Evolutionary conservation across 2,113 vertebrate species (phyloP).

Genomic region (Urocitellus parryii): DNA sequence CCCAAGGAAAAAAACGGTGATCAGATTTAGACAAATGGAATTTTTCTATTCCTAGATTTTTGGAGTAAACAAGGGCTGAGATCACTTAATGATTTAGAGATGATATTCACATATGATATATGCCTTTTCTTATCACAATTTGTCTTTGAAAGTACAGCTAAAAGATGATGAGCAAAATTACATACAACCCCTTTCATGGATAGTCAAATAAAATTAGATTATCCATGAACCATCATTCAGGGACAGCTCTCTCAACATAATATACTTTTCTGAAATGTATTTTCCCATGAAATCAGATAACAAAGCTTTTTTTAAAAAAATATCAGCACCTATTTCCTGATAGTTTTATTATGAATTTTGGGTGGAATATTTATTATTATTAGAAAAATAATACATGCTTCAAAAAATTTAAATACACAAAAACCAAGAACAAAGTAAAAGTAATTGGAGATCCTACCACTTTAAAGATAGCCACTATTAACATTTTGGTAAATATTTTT

Average conservation of each 20-base stretch:
- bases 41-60: slow-evolving; percentile 60
- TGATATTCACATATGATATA: background rate
- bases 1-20: slow-evolving; percentile 67
- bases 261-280: slow-evolving; percentile 30
- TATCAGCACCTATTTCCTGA: slow-evolving; percentile 18
- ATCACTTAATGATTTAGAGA: slow-evolving; percentile 34
- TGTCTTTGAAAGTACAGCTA: slow-evolving; percentile 49
- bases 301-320: slow-evolving; percentile 10
- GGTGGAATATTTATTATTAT: slow-evolving; percentile 6
- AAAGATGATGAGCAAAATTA: background rate
- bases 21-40: slow-evolving; percentile 58
- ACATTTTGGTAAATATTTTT: slow-evolving; percentile 32
- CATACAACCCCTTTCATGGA: background rate
- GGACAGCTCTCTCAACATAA: background rate
- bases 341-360: slow-evolving; percentile 50
- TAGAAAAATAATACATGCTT: slow-evolving; percentile 34
- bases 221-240: slow-evolving; percentile 10
- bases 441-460: background rate
- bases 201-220: slow-evolving; percentile 37
- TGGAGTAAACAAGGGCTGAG: slow-evolving; percentile 41
- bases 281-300: slow-evolving; percentile 23
- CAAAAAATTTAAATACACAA: slow-evolving; percentile 51
- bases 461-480: slow-evolving; percentile 61
- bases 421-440: slow-evolving; percentile 43
- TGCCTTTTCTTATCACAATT: slow-evolving; percentile 47